Evolutionary conservation across 2,888 invertebrate genomes (phyloP).

Genomic region (Scaptomyza parva): DNA sequence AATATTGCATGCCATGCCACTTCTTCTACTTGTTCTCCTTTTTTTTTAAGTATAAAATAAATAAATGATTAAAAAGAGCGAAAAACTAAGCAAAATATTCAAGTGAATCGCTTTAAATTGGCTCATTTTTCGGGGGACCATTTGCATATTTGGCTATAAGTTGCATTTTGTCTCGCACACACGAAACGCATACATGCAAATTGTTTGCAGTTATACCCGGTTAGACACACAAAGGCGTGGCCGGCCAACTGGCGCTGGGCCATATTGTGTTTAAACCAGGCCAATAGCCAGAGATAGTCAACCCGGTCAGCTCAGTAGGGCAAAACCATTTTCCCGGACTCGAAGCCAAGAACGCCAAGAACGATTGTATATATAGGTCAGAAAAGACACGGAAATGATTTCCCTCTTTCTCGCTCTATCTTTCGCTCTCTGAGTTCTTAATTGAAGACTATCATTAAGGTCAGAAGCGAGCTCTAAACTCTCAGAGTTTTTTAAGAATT

Average conservation of each 20-base stretch:
- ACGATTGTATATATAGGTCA: no score
- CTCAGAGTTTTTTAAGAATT: no score
- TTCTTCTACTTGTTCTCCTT: neutral
- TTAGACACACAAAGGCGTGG: conserved; percentile 52
- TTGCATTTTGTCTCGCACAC: conserved; percentile 47
- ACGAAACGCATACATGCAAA: conserved; percentile 29
- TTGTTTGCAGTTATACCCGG: conserved; percentile 38
- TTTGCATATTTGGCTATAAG: conserved; percentile 44
- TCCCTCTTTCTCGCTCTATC: no score
- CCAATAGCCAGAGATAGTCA: conserved; percentile 25
- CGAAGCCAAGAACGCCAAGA: conserved; percentile 33
- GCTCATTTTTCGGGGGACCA: conserved; percentile 39
- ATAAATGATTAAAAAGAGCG: conserved; percentile 8
- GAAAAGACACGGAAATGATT: no score
- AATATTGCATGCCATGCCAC: neutral
- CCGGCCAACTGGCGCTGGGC: conserved; percentile 66
- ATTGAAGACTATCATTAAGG: no score
- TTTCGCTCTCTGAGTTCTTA: no score
- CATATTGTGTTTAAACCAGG: conserved; percentile 63
- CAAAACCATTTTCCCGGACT: conserved; percentile 20
- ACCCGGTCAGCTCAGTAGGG: conserved; percentile 24
- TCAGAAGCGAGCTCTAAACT: no score
- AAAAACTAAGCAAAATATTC: neutral
- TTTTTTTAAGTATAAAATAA: conserved; percentile 6
- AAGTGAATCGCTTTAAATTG: conserved; percentile 45